Base-by-base conservation (phyloP, 2,113 vertebrate species). In the Cephalopterus ornatus region DNA sequence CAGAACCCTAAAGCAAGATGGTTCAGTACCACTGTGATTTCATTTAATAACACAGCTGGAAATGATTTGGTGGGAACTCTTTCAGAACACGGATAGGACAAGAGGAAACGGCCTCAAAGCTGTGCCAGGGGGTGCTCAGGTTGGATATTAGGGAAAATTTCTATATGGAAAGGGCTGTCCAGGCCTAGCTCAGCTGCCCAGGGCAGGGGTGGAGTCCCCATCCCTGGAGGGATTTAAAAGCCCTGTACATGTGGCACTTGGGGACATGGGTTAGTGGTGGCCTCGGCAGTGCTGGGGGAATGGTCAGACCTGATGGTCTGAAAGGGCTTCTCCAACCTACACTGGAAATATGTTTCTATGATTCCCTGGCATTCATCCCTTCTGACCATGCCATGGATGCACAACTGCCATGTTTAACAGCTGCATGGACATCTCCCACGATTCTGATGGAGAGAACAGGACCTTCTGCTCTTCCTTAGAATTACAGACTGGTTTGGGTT, bases 321-420 rank as follows among this genome's bases (percentile, higher is more conserved):
- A 13, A 50, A 62, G 12, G 65, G 39, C 23, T 63, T 71, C 41
- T 55, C 41, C 56, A 62, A 5, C 24, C n/a, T 30, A 4, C 46
- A 33, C 2, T 15, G 39, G 19, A 33, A 70, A 19, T 6, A 16
- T 3, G 22, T 46, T 8, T 55, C 20, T 8, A 7, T 35, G 47
- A n/a, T 9, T n/a, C n/a, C 1, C 0, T 2, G 62, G 6, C 20
- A 16, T 24, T 53, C 14, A 11, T 5, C 62, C 52, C 10, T 62
- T 22, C 63, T 18, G 39, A 2, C 46, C 13, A 1, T 12, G n/a
- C 30, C 49, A 24, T 2, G 0, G 3, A 35, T 10, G 9, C 59
- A 30, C 4, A 3, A 13, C 8, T 11, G 49, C 26, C 5, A 4
- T 1, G 1, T 13, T 2, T 2, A 8, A 30, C n/a, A 56, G 47